Evolutionary conservation across 2,113 vertebrate species (phyloP).

Genomic region (western clawed frog (Xenopus tropicalis)): DNA sequence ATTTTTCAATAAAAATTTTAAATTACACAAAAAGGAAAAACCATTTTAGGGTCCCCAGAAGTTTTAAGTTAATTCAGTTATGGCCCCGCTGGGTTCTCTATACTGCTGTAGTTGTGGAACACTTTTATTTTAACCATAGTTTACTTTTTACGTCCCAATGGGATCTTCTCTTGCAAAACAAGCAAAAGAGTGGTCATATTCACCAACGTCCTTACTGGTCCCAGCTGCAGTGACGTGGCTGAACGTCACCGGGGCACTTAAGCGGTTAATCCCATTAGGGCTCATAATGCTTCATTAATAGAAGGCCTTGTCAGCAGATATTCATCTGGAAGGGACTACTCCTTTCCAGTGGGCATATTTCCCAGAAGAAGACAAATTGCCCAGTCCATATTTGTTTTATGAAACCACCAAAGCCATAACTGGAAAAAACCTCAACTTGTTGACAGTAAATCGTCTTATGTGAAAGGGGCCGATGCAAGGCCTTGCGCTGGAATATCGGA

Average conservation of each 20-base stretch:
- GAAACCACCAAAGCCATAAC: slow-evolving; percentile 40
- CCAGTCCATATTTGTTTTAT: slow-evolving; percentile 44
- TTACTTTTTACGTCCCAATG: too few species aligned
- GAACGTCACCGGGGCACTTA: slow-evolving; percentile 13
- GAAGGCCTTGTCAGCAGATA: slow-evolving; percentile 33
- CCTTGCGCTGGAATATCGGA: slow-evolving; percentile 13
- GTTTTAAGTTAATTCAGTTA: too few species aligned
- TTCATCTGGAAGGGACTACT: slow-evolving; percentile 32
- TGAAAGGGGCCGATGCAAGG: slow-evolving; percentile 1
- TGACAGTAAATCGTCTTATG: slow-evolving; percentile 35
- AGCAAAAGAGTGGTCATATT: slow-evolving; percentile 22
- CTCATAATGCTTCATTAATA: slow-evolving; percentile 32
- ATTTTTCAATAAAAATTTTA: too few species aligned
- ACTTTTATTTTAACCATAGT: too few species aligned
- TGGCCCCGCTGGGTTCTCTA: too few species aligned
- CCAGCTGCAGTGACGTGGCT: slow-evolving; percentile 2
- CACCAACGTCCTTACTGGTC: background rate
- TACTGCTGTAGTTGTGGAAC: too few species aligned
- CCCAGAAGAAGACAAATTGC: slow-evolving; percentile 40
- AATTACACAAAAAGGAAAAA: too few species aligned
- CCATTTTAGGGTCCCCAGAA: too few species aligned
- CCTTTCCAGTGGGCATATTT: slow-evolving; percentile 37
- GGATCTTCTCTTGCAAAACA: background rate
- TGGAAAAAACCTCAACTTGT: slow-evolving; percentile 35
- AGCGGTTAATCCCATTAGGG: slow-evolving; percentile 19